These are phyloP conservation scores for Galagoides demidoff DNA, from an alignment of 2,797 vertebrate genomes.

Conservation along the genomic window DNA sequence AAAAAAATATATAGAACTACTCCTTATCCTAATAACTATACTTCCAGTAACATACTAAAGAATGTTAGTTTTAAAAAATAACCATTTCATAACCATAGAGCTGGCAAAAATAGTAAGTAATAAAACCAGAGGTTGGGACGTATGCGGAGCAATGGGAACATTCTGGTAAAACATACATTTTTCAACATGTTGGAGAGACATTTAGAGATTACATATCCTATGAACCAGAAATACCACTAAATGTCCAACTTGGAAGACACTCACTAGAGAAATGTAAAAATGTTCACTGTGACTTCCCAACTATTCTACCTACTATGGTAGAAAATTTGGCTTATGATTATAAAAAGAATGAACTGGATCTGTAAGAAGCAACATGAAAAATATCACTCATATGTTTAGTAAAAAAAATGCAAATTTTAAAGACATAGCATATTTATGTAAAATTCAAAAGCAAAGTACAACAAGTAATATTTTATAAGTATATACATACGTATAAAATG, in stretches of 20 bases:
- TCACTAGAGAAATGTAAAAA: slow-evolving; percentile 15
- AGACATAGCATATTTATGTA: not conserved
- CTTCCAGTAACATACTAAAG: not conserved
- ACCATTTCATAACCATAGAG: not conserved
- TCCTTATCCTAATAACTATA: not conserved
- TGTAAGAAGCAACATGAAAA: not conserved
- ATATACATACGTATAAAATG: not conserved
- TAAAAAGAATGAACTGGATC: slow-evolving; percentile 24
- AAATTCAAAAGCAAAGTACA: slow-evolving; percentile 38
- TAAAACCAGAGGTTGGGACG: not conserved
- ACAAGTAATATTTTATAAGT: slow-evolving; percentile 31
- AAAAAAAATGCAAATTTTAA: slow-evolving; percentile 38
- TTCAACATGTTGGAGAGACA: not conserved
- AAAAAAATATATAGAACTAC: not conserved
- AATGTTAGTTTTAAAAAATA: not conserved
- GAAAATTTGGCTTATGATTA: slow-evolving; percentile 2
- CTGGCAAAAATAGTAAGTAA: slow-evolving; percentile 15
- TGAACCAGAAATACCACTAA: not conserved
- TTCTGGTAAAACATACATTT: not conserved
- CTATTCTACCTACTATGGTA: not conserved
- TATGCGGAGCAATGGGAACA: not conserved
- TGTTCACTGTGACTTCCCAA: not conserved
- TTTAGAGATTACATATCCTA: not conserved
- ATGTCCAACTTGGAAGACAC: slow-evolving; percentile 3
- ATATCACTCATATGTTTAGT: not conserved